These are phyloP conservation scores for Drosophila erecta DNA, from an alignment of 1,140 invertebrate genomes.

Conservation along the genomic window DNA sequence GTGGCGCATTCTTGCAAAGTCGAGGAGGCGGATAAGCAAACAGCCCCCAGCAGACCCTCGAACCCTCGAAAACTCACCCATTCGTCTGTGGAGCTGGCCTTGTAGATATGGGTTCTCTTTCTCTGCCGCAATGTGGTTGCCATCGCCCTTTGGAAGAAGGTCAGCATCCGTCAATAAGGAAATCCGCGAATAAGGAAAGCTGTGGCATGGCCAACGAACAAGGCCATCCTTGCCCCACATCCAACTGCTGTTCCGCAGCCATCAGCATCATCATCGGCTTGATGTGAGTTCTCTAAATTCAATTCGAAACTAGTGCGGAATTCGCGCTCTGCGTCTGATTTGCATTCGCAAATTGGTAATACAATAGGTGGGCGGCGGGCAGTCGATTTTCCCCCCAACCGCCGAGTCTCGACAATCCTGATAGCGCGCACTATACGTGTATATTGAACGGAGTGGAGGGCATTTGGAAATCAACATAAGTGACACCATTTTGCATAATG, in stretches of 20 bases:
- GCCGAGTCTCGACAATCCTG: neutral
- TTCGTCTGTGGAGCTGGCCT: neutral
- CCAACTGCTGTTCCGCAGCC: neutral
- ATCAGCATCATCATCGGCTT: slow-evolving; percentile 3
- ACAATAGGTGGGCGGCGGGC: slow-evolving; percentile 34
- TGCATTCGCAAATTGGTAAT: slow-evolving; percentile 72
- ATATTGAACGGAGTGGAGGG: slow-evolving; percentile 2
- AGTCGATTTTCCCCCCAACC: neutral
- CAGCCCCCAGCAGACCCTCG: neutral
- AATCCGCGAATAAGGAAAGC: no score
- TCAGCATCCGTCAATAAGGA: slow-evolving; percentile 32
- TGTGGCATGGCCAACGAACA: slow-evolving; percentile 51
- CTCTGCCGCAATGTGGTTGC: no score
- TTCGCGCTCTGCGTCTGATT: slow-evolving; percentile 27
- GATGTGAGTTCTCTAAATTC: slow-evolving; percentile 15
- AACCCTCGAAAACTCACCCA: neutral
- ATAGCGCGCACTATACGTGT: slow-evolving; percentile 11
- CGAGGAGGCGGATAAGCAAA: slow-evolving; percentile 14
- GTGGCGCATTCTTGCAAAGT: neutral
- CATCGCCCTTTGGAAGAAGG: slow-evolving; percentile 40
- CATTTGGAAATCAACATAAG: slow-evolving; percentile 44
- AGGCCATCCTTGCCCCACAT: slow-evolving; percentile 23
- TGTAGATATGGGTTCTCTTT: no score
- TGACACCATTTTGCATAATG: slow-evolving; percentile 49
- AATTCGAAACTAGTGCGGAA: slow-evolving; percentile 10